phyloP scores from a whole-genome alignment of 2,113 vertebrate species.

The Gymnogyps californianus region DNA sequence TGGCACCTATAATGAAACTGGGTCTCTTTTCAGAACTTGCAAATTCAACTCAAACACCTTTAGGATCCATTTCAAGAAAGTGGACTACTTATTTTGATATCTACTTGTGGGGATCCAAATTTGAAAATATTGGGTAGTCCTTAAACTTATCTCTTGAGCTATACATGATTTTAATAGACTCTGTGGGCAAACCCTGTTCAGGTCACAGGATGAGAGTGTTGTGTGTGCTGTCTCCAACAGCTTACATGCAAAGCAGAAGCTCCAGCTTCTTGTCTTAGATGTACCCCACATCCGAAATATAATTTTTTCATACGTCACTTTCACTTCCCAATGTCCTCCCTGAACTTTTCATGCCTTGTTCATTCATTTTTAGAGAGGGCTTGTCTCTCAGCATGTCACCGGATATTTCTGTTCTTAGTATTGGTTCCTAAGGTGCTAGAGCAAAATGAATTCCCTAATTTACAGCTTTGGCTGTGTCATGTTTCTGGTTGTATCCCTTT shows the following conservation, averaged over 20 bases:
- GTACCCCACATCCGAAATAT: neutral
- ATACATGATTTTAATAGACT: too few relatives aligned
- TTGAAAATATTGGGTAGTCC: neutral
- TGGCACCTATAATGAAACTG: neutral
- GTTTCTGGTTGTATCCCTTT: neutral
- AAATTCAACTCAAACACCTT: neutral
- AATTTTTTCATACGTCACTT: neutral
- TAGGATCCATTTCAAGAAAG: neutral
- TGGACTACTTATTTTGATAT: neutral
- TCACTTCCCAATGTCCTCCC: neutral
- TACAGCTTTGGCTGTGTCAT: neutral
- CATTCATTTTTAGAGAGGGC: neutral
- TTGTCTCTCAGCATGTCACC: neutral
- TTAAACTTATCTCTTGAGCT: neutral
- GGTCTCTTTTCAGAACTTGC: fast-evolving
- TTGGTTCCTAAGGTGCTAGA: neutral
- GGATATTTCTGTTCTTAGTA: neutral
- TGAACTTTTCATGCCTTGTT: neutral
- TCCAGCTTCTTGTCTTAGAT: neutral
- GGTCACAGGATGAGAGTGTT: fast-evolving
- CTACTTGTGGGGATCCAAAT: neutral
- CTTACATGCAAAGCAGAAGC: neutral
- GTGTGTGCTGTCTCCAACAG: neutral
- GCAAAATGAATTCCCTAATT: neutral
- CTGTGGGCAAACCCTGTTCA: neutral